These are phyloP conservation scores for Trochalopteron elliotii DNA, from an alignment of 2,113 vertebrate genomes.

Conservation along the genomic window DNA sequence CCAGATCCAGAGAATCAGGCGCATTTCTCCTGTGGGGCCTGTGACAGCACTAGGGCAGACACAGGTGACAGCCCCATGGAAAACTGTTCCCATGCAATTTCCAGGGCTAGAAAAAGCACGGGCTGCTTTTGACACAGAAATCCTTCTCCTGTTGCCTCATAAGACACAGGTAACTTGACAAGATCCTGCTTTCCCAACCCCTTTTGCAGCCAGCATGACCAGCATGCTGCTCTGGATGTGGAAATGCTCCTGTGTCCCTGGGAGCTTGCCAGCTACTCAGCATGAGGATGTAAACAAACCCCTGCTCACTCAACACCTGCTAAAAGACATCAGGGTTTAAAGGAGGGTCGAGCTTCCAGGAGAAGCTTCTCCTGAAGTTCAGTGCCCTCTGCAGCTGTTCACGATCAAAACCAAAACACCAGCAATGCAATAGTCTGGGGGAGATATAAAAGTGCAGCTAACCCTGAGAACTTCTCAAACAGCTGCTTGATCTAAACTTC, in stretches of 20 bases:
- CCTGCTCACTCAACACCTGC: not conserved
- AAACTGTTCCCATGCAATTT: not conserved
- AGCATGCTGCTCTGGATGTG: not conserved
- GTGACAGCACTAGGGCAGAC: not conserved
- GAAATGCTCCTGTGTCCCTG: not conserved
- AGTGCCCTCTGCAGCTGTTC: not conserved
- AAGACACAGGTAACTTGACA: not conserved
- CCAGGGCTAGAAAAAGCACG: not conserved
- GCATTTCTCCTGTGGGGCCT: not conserved
- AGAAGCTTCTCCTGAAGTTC: not conserved
- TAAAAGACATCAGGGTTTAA: not conserved
- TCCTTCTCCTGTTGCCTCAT: not conserved
- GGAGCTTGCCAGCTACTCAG: not conserved
- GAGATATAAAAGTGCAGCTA: not conserved
- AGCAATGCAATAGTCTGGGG: not conserved
- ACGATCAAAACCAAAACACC: not conserved
- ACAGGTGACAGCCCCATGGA: not conserved
- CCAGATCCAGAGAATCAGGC: not conserved
- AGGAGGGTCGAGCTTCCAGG: not conserved
- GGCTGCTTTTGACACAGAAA: not conserved
- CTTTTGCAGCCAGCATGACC: not conserved
- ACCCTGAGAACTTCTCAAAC: not conserved
- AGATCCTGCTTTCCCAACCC: not conserved
- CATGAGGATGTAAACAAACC: not conserved
- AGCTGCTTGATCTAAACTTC: not conserved